phyloP scores from a whole-genome alignment of 1,140 invertebrate species.

The Pseudoatta argentina region DNA sequence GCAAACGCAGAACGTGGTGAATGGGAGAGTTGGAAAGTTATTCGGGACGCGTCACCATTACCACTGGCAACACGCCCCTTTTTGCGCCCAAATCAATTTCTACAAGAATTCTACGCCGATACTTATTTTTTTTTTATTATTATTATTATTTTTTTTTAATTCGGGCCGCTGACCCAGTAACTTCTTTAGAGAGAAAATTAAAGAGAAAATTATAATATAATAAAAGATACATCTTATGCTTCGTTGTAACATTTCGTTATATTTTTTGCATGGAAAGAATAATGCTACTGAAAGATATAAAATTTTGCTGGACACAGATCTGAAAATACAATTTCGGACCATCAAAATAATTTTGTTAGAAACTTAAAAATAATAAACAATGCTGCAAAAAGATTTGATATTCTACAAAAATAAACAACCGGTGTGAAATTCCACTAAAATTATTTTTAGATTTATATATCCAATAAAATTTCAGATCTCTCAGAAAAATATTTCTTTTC shows the following conservation, averaged over 20 bases:
- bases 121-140: not conserved
- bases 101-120: conserved; percentile 13
- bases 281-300: too few species aligned
- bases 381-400: too few species aligned
- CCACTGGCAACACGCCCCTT: conserved; percentile 48
- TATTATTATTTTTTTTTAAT: not conserved
- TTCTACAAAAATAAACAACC: too few species aligned
- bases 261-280: not conserved
- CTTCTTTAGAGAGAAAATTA: not conserved
- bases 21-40: conserved; percentile 62
- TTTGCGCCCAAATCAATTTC: conserved; percentile 50
- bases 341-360: too few species aligned
- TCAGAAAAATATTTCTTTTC: too few species aligned
- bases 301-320: too few species aligned
- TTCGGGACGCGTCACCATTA: conserved; percentile 58
- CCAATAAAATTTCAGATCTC: too few species aligned
- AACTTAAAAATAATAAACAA: too few species aligned
- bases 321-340: too few species aligned
- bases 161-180: not conserved
- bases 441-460: too few species aligned
- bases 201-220: not conserved
- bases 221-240: not conserved
- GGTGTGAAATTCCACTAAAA: too few species aligned
- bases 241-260: not conserved
- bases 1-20: conserved; percentile 47